A percentile compares a stretch with the other conserved stretches of the same genome.
Conservation (phyloP, 2,888 invertebrate genomes). For the Oxytorus armatus region DNA sequence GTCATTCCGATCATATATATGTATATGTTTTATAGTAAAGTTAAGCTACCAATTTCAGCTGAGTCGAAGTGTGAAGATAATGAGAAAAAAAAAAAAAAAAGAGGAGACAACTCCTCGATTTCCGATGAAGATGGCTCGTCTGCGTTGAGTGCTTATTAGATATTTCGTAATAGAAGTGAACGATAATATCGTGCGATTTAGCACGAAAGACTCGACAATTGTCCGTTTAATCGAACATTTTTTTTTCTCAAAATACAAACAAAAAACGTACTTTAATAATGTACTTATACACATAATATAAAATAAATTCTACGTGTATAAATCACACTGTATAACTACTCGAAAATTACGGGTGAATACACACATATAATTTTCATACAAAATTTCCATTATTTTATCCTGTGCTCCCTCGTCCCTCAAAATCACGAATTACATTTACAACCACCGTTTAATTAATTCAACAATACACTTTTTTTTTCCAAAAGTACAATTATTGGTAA, state of each 20-base stretch:
- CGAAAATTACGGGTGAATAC: constrained; percentile 51
- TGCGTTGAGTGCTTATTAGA: constrained; percentile 34
- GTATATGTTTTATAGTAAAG: background rate
- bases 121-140: constrained; percentile 25
- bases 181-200: constrained; percentile 22
- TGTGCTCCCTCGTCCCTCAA: background rate
- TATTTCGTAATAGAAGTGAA: constrained; percentile 30
- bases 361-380: constrained; percentile 65
- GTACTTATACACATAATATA: constrained; percentile 57
- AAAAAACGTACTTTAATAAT: constrained; percentile 53
- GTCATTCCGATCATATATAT: background rate
- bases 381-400: background rate
- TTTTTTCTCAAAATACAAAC: constrained; percentile 26
- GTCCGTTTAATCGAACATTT: constrained; percentile 15
- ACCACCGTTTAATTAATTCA: background rate
- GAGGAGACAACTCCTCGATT: constrained; percentile 13
- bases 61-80: constrained; percentile 21
- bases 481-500: background rate
- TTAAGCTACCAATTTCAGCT: constrained; percentile 5
- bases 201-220: constrained; percentile 30
- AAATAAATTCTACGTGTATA: constrained; percentile 49
- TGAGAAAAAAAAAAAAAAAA: background rate
- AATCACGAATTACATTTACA: background rate
- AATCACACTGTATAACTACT: constrained; percentile 43
- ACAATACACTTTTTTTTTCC: background rate